Percentiles rank a stretch among this genome's conserved stretches.
phyloP scores from a whole-genome alignment of 2,113 vertebrate genomes.

The Cyphomyrus discorhynchus region DNA sequence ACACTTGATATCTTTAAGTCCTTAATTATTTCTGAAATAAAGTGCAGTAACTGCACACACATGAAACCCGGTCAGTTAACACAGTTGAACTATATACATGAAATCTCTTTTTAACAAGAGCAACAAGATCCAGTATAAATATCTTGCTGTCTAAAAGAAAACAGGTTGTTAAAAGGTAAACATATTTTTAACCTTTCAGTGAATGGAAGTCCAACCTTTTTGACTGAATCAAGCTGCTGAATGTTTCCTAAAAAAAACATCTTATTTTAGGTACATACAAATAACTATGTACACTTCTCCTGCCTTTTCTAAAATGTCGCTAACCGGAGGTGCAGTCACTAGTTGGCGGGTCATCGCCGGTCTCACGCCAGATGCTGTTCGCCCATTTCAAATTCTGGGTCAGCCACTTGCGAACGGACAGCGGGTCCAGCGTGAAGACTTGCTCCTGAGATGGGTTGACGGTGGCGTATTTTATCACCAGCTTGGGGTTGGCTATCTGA shows the following conservation, averaged over 20 bases:
- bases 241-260: neutral
- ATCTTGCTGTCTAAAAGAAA: neutral
- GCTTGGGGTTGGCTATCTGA: slow-evolving; percentile 72
- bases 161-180: neutral
- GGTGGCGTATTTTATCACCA: slow-evolving; percentile 69
- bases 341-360: neutral
- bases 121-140: neutral
- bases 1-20: neutral
- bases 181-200: neutral
- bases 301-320: neutral
- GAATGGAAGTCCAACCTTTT: neutral
- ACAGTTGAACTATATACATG: neutral
- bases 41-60: neutral
- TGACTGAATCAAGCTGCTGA: neutral
- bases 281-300: neutral
- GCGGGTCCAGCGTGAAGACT: slow-evolving; percentile 70
- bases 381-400: slow-evolving; percentile 81
- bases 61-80: neutral
- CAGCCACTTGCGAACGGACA: slow-evolving; percentile 75
- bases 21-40: neutral
- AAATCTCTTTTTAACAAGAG: neutral
- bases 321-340: neutral
- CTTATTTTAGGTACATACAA: neutral
- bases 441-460: slow-evolving; percentile 74
- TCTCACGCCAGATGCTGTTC: slow-evolving; percentile 64